Percentiles rank a stretch among this genome's conserved stretches.
These are phyloP conservation scores for Zeuzera pyrina DNA, from an alignment of 2,888 invertebrate genomes.

Conservation along the genomic window DNA sequence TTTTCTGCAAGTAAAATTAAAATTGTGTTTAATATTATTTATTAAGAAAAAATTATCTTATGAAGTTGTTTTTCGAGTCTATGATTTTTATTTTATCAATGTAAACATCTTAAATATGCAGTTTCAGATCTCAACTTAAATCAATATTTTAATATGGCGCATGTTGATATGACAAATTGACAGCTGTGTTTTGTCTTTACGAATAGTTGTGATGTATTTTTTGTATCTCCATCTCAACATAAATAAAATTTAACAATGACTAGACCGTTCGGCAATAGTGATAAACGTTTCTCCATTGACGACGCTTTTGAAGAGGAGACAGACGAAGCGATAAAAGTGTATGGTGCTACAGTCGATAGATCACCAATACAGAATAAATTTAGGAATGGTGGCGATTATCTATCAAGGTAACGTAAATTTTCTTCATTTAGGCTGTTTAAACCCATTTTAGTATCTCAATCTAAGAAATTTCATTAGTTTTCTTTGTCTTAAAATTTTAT, in stretches of 20 bases:
- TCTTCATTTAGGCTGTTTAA: background rate
- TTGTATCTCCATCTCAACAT: constrained; percentile 38
- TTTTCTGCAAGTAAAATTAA: too few relatives aligned
- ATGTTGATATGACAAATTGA: constrained; percentile 63
- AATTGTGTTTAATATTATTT: too few relatives aligned
- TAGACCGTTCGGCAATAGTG: constrained; percentile 62
- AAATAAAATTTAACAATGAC: constrained; percentile 55
- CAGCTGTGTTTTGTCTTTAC: constrained; percentile 61
- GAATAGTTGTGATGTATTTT: constrained; percentile 50
- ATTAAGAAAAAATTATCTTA: too few relatives aligned
- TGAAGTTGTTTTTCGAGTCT: too few relatives aligned
- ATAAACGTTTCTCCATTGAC: constrained; percentile 85
- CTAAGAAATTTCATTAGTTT: constrained; percentile 5
- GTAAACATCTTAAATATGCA: too few relatives aligned
- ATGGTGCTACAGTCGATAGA: constrained; percentile 83
- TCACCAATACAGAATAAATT: constrained; percentile 75
- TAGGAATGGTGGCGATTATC: constrained; percentile 56
- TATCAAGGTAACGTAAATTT: constrained; percentile 41
- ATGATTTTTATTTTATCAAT: too few relatives aligned
- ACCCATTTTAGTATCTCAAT: background rate
- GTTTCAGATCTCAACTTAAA: constrained; percentile 17
- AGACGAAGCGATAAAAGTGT: constrained; percentile 86
- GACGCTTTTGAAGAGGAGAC: constrained; percentile 90
- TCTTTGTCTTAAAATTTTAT: constrained; percentile 25
- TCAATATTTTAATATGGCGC: constrained; percentile 58